Evolutionary conservation across 2,888 invertebrate genomes (phyloP), one percentile per base, ranked within the genome.

Genomic region (Nemotelus pantherinus): DNA sequence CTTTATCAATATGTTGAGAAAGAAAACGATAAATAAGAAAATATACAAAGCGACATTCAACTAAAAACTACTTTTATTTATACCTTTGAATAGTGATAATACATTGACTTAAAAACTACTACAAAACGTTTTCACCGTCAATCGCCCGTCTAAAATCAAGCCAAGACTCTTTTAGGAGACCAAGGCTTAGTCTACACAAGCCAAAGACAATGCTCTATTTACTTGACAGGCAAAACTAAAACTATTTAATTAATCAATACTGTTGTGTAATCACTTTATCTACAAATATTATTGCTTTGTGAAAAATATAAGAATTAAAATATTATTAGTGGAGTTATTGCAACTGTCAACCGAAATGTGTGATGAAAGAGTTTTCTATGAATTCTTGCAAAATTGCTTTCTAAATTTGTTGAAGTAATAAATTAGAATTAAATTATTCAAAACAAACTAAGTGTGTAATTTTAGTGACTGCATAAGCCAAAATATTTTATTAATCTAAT

Each of bases 61-160:
- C 74, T 74, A 74, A 74, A 41, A 74, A 74, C 74, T 74, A 74
- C 74, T 60, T 63, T 74, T 74, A 74, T 74, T 74, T 63, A 48
- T 74, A 72, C 63, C 44, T 74, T 74, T 41, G 63, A 74, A 63
- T 74, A 60, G 63, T 64, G 58, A 58, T 72, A 43, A 72, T 43
- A 55, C 43, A 70, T 70, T 74, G 48, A 48, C 74, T 74, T 74
- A 74, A 25, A 60, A 74, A 41, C 74, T 74, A 74, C 74, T 50
- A 60, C 63, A 74, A 74, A 72, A 72, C 60, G 63, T 60, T 44
- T 74, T 50, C 53, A 70, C 55, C 53, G 70, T 44, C 70, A 74
- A 60, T 41, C 48, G 25, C 39, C 39, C 44, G 2, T 74, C 74
- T 74, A 60, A 74, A 47, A 60, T 60, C 60, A 50, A 48, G 70